Percentiles rank a stretch among this genome's conserved stretches.
These are phyloP conservation scores for Microplitis mediator DNA, from an alignment of 1,140 invertebrate genomes.

Conservation along the genomic window DNA sequence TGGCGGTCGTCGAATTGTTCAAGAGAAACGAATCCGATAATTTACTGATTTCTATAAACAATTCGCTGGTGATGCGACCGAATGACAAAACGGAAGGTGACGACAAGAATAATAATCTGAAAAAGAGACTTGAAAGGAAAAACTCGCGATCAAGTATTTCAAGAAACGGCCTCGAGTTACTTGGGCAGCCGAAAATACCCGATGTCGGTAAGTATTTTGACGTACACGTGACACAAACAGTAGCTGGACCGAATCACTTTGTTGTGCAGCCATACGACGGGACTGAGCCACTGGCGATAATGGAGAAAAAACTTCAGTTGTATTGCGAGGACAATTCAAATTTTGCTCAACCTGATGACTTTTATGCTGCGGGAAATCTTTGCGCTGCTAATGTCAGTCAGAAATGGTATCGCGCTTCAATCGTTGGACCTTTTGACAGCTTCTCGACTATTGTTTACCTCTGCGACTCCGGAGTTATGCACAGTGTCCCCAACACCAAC, in stretches of 20 bases:
- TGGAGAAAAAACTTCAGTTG: constrained; percentile 63
- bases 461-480: constrained; percentile 65
- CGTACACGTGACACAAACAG: constrained; percentile 64
- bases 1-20: constrained; percentile 67
- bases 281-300: constrained; percentile 29
- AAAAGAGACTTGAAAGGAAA: constrained; percentile 36
- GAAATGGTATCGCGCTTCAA: too few relatives aligned
- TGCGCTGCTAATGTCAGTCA: constrained; percentile 58
- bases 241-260: constrained; percentile 68
- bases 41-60: constrained; percentile 68
- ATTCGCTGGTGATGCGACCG: constrained; percentile 62
- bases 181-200: constrained; percentile 53
- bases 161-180: constrained; percentile 17
- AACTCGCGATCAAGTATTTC: constrained; percentile 28
- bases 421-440: constrained; percentile 37
- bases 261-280: constrained; percentile 51
- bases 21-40: constrained; percentile 64
- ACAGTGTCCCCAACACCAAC: constrained; percentile 50
- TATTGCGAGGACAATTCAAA: constrained; percentile 57
- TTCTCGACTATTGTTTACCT: constrained; percentile 61
- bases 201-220: constrained; percentile 61
- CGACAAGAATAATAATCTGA: constrained; percentile 41
- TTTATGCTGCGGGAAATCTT: constrained; percentile 57
- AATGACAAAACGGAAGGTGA: constrained; percentile 28
- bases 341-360: constrained; percentile 43